Evolutionary conservation across 2,888 invertebrate genomes (phyloP).

Genomic region (Odontomyia ornata): DNA sequence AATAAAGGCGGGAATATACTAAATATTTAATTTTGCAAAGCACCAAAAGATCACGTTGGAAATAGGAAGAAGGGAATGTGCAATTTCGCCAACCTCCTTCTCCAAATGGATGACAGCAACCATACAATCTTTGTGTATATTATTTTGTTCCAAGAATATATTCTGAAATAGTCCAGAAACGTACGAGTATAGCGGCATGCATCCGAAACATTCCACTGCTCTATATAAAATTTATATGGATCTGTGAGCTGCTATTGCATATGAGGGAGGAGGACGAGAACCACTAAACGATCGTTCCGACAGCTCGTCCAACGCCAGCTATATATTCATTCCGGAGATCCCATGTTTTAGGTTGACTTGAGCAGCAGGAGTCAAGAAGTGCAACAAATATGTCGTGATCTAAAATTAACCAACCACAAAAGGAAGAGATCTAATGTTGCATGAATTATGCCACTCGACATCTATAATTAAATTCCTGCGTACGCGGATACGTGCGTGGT

Average conservation of each 20-base stretch:
- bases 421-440: constrained; percentile 43
- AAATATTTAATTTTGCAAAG: too few relatives aligned
- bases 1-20: too few relatives aligned
- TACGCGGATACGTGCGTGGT: not conserved
- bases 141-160: too few relatives aligned
- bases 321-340: not conserved
- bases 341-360: not conserved
- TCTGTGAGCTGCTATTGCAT: too few relatives aligned
- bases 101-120: too few relatives aligned
- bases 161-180: too few relatives aligned
- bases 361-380: not conserved
- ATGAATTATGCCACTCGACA: constrained; percentile 37
- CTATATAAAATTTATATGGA: constrained; percentile 6
- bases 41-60: too few relatives aligned
- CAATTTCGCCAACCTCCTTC: too few relatives aligned
- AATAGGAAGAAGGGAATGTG: too few relatives aligned
- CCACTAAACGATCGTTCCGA: constrained; percentile 30
- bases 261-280: not conserved
- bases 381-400: not conserved
- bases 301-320: constrained; percentile 15
- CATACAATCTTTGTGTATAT: too few relatives aligned
- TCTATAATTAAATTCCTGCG: constrained; percentile 28
- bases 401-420: constrained; percentile 38
- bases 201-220: not conserved
- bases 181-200: too few relatives aligned